Conservation (phyloP, 2,888 invertebrate species). For the Bombyx huttoni region DNA sequence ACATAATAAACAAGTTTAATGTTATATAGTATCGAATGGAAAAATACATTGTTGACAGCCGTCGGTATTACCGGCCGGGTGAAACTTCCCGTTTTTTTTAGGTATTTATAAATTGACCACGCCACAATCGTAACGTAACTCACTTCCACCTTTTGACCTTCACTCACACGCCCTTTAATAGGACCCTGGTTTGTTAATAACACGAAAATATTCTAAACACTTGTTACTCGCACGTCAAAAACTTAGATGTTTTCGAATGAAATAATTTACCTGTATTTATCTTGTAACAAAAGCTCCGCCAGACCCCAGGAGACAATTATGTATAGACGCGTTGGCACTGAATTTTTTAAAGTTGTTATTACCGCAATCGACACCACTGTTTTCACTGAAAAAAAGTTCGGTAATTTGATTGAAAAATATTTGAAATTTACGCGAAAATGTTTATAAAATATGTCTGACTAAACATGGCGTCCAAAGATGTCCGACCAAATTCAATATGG, state of each 20-base stretch:
- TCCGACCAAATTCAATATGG: conserved; percentile 75
- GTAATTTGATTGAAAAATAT: conserved; percentile 66
- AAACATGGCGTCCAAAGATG: conserved; percentile 82
- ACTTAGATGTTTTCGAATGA: conserved; percentile 56
- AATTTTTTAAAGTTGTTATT: conserved; percentile 49
- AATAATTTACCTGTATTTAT: conserved; percentile 71
- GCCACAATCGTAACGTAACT: conserved; percentile 35
- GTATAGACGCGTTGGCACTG: conserved; percentile 58
- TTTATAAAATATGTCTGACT: conserved; percentile 83
- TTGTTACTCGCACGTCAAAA: conserved; percentile 67
- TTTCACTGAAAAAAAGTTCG: conserved; percentile 66
- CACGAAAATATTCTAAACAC: conserved; percentile 62
- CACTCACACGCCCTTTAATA: conserved; percentile 27
- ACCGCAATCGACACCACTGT: conserved; percentile 43
- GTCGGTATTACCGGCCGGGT: conserved; percentile 38
- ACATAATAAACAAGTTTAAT: neutral
- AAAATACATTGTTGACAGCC: neutral
- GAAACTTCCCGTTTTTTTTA: conserved; percentile 33
- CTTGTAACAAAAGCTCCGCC: conserved; percentile 65
- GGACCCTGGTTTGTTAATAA: conserved; percentile 34
- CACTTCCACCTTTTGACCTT: conserved; percentile 47
- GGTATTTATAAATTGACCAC: conserved; percentile 59
- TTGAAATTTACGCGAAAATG: conserved; percentile 75
- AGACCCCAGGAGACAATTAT: conserved; percentile 60
- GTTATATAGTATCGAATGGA: neutral